phyloP scores from a whole-genome alignment of 1,140 invertebrate species.

The Cyclina sinensis region DNA sequence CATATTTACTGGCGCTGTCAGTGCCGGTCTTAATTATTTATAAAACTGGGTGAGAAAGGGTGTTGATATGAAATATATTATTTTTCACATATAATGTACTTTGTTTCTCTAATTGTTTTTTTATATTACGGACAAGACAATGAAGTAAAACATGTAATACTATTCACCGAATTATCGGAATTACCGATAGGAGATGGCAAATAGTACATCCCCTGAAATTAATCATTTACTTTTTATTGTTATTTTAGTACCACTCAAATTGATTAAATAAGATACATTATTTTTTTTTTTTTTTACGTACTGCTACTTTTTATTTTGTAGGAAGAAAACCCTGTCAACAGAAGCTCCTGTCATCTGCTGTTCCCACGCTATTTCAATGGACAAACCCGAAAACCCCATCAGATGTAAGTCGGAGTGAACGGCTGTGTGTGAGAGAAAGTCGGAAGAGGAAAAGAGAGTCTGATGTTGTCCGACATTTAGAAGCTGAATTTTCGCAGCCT shows the following conservation, averaged over 20 bases:
- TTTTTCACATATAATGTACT: slow-evolving; percentile 32
- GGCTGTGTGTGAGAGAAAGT: not conserved
- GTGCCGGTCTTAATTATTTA: slow-evolving; percentile 30
- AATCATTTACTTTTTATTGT: slow-evolving; percentile 35
- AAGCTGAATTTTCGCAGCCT: not conserved
- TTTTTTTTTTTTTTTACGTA: slow-evolving; percentile 41
- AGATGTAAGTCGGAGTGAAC: not conserved
- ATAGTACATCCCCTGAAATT: slow-evolving; percentile 33
- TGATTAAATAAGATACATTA: slow-evolving; percentile 42
- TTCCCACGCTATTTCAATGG: slow-evolving; percentile 39
- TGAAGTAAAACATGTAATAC: slow-evolving; percentile 30
- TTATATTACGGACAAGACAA: slow-evolving; percentile 31
- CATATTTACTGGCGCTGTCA: slow-evolving; percentile 27
- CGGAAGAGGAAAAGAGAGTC: slow-evolving; percentile 26
- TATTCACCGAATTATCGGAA: slow-evolving; percentile 29
- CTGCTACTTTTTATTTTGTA: slow-evolving; percentile 60
- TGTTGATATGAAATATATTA: slow-evolving; percentile 35
- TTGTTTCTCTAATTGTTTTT: slow-evolving; percentile 25
- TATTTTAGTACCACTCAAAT: slow-evolving; percentile 40
- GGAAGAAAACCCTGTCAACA: slow-evolving; percentile 37
- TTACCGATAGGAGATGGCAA: slow-evolving; percentile 32
- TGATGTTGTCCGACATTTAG: slow-evolving; percentile 3
- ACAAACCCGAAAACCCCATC: not conserved
- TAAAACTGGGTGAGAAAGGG: slow-evolving; percentile 26
- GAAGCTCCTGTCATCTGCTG: slow-evolving; percentile 45